phyloP scores from a whole-genome alignment of 2,797 vertebrate genomes.

The Nasua narica region DNA sequence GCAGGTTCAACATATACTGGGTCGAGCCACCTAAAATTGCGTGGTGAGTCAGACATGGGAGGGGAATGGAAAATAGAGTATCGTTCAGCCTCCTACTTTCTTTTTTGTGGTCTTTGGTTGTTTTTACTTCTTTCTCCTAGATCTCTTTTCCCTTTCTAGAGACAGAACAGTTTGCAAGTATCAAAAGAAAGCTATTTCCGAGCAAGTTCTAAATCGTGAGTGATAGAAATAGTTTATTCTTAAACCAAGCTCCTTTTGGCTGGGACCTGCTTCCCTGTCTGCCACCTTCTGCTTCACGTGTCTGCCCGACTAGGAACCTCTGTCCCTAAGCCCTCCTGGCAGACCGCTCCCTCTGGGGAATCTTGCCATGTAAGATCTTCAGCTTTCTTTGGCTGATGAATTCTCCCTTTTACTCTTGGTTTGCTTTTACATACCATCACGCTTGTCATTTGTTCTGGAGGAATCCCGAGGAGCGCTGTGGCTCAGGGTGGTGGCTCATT shows the following conservation, averaged over 20 bases:
- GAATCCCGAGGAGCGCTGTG: background rate
- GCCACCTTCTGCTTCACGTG: rapidly evolving
- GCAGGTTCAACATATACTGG: background rate
- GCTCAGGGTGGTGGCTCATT: background rate
- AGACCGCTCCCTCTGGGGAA: background rate
- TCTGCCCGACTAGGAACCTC: background rate
- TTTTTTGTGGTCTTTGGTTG: background rate
- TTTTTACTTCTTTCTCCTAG: background rate
- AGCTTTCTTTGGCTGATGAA: background rate
- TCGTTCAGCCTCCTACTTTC: background rate
- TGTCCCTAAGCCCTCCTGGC: background rate
- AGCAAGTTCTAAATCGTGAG: background rate
- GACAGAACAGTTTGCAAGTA: background rate
- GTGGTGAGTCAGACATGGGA: background rate
- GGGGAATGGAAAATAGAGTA: background rate
- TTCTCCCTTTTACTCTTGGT: background rate
- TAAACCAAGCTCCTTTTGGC: background rate
- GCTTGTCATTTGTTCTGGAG: background rate
- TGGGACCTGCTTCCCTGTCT: background rate
- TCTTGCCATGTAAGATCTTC: background rate
- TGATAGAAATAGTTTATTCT: background rate
- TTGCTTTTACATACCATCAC: background rate
- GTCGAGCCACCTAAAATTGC: background rate
- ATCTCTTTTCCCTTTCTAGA: background rate
- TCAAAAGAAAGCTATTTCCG: background rate